Percentiles rank a stretch among this genome's conserved stretches.
phyloP scores from a whole-genome alignment of 92 coral and sea anemone species.

The Hydrozoanthus gracilis region DNA sequence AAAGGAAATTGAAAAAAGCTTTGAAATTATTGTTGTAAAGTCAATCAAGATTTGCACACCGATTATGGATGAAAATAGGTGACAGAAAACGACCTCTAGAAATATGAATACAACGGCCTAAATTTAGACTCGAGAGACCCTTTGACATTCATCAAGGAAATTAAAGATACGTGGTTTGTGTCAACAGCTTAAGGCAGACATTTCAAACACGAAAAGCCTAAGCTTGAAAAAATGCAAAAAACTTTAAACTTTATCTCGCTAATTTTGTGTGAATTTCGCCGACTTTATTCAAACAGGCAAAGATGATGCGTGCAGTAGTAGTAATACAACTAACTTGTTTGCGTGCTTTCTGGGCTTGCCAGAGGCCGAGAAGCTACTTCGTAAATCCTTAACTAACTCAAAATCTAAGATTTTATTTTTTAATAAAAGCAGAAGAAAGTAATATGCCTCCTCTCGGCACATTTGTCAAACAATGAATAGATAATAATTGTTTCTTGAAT shows the following conservation, averaged over 20 bases:
- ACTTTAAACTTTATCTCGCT: background rate
- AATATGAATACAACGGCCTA: background rate
- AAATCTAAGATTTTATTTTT: background rate
- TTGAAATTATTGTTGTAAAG: conserved; percentile 26
- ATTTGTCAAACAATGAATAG: background rate
- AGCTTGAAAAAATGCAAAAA: background rate
- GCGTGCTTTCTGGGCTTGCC: background rate
- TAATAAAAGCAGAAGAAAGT: background rate
- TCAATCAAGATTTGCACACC: conserved; percentile 23
- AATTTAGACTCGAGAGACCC: background rate
- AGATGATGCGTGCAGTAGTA: too few relatives aligned
- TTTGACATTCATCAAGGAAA: conserved; percentile 10
- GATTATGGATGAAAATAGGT: conserved; percentile 8
- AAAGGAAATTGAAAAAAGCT: conserved; percentile 46
- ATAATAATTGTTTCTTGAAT: background rate
- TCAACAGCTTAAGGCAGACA: conserved; percentile 19
- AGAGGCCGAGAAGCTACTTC: background rate
- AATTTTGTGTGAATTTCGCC: too few relatives aligned
- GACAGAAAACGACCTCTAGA: background rate
- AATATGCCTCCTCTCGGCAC: background rate
- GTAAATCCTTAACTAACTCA: conserved; percentile 6
- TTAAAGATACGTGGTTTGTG: background rate
- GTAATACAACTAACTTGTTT: too few relatives aligned
- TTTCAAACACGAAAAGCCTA: conserved; percentile 4
- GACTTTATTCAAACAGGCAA: too few relatives aligned